Evolutionary conservation across 2,113 vertebrate genomes (phyloP), one percentile per base, ranked within the genome.

Genomic region (Tupaia tana): DNA sequence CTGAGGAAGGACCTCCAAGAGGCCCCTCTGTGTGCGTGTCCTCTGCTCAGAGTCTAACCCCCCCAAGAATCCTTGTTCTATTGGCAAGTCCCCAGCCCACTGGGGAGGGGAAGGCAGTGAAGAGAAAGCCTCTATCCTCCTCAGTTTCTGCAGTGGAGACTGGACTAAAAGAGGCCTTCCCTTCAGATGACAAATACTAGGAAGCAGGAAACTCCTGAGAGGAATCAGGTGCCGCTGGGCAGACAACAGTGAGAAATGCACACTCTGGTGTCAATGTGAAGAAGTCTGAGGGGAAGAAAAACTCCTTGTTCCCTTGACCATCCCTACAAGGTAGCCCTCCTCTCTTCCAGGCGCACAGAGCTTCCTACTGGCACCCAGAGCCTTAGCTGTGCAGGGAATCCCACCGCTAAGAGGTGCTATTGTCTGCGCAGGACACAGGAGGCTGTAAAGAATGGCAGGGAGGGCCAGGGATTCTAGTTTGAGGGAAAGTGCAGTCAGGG

Each of bases 231-330:
- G 25, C 31, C 11, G 0, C 56, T 52, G 27, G 2, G 9, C 6
- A 4, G 58, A 6, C 54, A 15, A 1, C 24, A 7, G 7, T 56
- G 61, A 73, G 56, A 31, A 31, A 31, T 1, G 5, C 15, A 9
- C 0, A 20, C 29, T 3, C 6, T 10, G 58, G 7, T 54, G 29
- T 52, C 15, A 20, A 19, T 14, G 25, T 64, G 19, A 73, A 25
- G 19, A 19, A 27, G 74, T 24, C n/a, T 2, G 4, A 0, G 2
- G 58, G 15, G 19, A 78, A 59, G 9, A 2, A 15, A 9, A 25
- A 16, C 9, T 4, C 12, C 10, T 4, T 9, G 24, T 29, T 43
- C 22, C 15, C 4, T 64, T 7, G 7, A 0, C n/a, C 27, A 9
- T 0, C 6, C 31, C 6, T 4, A 18, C n/a, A 56, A 25, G 63